Conservation (phyloP, 2,797 vertebrate species). For the Spheniscus humboldti region DNA sequence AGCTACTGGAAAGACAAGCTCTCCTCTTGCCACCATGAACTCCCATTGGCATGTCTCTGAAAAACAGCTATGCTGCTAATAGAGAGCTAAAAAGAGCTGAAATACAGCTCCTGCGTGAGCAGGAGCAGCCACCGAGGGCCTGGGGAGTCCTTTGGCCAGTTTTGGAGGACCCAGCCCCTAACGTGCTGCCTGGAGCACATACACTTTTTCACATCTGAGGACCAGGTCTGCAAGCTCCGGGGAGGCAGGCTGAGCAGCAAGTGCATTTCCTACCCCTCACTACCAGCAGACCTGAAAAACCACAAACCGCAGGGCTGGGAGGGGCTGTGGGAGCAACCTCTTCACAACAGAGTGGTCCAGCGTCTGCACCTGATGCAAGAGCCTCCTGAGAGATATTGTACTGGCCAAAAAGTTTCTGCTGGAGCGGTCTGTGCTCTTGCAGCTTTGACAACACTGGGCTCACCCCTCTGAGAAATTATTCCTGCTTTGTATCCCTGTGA, state of each 20-base stretch:
- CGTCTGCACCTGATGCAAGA: neutral
- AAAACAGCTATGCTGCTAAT: neutral
- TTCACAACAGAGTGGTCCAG: neutral
- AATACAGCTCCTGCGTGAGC: rapidly evolving
- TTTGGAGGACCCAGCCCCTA: neutral
- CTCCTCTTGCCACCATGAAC: neutral
- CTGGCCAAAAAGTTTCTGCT: neutral
- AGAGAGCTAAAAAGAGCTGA: neutral
- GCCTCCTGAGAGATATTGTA: neutral
- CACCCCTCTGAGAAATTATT: neutral
- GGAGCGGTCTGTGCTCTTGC: neutral
- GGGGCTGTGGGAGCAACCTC: neutral
- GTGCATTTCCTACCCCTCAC: neutral
- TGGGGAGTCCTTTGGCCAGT: neutral
- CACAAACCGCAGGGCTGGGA: neutral
- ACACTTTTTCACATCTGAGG: neutral
- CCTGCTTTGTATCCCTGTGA: neutral
- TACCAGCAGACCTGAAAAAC: slow-evolving; percentile 9
- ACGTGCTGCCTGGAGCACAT: rapidly evolving
- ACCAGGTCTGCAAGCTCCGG: neutral
- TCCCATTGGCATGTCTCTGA: neutral
- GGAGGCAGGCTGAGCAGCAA: neutral
- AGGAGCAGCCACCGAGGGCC: neutral
- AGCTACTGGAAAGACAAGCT: neutral
- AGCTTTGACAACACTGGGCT: neutral